Evolutionary conservation across 2,797 vertebrate genomes (phyloP), one percentile per base, ranked within the genome.

Genomic region (Protosalanx chinensis): DNA sequence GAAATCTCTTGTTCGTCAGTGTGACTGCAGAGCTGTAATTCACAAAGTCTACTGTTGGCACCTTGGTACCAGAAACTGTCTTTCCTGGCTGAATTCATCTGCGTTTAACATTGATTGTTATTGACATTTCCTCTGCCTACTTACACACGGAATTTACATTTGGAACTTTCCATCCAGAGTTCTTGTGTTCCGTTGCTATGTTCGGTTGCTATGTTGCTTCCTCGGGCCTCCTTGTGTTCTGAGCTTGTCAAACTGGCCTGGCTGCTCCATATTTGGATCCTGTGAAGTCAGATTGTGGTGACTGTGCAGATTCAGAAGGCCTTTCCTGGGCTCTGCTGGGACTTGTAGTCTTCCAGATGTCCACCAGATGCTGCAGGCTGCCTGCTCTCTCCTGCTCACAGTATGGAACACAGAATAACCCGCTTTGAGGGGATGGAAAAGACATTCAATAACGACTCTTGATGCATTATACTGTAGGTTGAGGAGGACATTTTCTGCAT

Each of bases 351-450:
- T 88, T 86, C 68, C 88, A 91, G 87, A 85, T 89, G 88, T 91
- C 85, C 86, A 84, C 87, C 90, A 91, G 88, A 91, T 91, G 90
- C 87, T 87, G 84, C 83, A 87, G 84, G 79, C 79, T 75, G 74
- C 80, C 79, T 85, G 59, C 61, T 32, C 76, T 78, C 85, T 80
- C 76, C 79, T 68, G 68, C 27, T 49, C 77, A 71, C 76, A 71
- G 79, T 74, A 64, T 69, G 72, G 72, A 71, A 74, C 73, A 82
- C 64, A 70, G 68, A 67, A 74, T 60, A 70, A 82, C 58, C 76
- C 73, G 61, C 79, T 70, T 64, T 60, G 76, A 71, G 77, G 58
- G 76, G 70, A 71, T 27, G 23, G 57, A 71, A 56, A 35, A 33
- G 29, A 56, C 76, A 81, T 81, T 81, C 79, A 72, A 83, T 76